Conservation (phyloP, 2,113 vertebrate species). For the Sceloporus undulatus region DNA sequence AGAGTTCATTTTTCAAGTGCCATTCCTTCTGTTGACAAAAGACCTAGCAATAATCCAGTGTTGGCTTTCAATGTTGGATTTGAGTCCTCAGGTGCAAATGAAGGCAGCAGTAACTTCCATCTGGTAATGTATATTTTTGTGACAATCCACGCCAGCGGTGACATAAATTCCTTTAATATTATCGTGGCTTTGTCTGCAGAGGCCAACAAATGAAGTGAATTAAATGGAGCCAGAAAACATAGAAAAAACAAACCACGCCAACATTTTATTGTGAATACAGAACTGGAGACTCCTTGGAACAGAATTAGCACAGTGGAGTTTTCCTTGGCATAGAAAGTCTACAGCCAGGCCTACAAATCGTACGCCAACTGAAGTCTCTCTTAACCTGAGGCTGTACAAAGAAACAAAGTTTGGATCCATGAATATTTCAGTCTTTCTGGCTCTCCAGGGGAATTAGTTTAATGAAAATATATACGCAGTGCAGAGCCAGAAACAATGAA, state of each 20-base stretch:
- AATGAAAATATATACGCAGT: background rate
- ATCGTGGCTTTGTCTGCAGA: background rate
- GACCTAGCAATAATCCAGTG: background rate
- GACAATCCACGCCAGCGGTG: background rate
- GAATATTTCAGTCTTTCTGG: background rate
- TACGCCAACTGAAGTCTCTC: background rate
- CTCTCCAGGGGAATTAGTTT: background rate
- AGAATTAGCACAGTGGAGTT: background rate
- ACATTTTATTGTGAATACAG: constrained; percentile 22
- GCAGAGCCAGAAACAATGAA: background rate
- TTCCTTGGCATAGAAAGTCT: background rate
- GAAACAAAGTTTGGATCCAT: background rate
- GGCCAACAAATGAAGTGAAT: background rate
- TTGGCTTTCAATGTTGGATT: background rate
- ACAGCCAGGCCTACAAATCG: background rate
- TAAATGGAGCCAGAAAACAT: background rate
- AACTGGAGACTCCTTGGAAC: constrained; percentile 10
- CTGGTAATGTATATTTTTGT: background rate
- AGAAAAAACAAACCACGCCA: constrained; percentile 3
- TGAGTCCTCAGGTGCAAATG: background rate
- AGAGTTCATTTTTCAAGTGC: background rate
- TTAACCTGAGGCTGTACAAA: background rate
- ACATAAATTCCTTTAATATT: background rate
- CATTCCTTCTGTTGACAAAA: background rate
- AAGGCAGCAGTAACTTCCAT: too few relatives aligned